A percentile compares a stretch with the other conserved stretches of the same genome.
phyloP scores from a whole-genome alignment of 2,888 invertebrate genomes.

The Galeopsomyia nigrocyanea region DNA sequence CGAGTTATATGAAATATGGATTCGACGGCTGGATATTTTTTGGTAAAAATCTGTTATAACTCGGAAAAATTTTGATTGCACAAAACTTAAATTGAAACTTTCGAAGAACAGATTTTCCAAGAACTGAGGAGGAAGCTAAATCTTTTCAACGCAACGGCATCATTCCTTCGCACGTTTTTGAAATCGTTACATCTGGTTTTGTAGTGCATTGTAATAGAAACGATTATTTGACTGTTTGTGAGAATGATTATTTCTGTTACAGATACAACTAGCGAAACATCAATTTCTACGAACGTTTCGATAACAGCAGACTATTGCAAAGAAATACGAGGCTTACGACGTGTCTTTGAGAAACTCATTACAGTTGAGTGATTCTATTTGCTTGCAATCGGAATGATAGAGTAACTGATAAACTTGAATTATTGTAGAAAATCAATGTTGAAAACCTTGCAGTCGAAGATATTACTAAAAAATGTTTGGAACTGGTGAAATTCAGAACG shows the following conservation, averaged over 20 bases:
- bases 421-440: conserved; percentile 16
- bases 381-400: not conserved
- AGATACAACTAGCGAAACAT: not conserved
- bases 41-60: conserved; percentile 54
- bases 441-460: conserved; percentile 57
- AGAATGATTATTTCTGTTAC: not conserved
- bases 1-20: conserved; percentile 60
- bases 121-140: conserved; percentile 68
- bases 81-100: not conserved
- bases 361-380: conserved; percentile 20
- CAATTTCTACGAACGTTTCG: not conserved
- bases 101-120: conserved; percentile 67
- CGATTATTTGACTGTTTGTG: not conserved
- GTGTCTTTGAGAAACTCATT: conserved; percentile 22
- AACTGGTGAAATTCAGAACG: conserved; percentile 62
- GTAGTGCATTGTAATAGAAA: not conserved
- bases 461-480: conserved; percentile 65
- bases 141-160: conserved; percentile 68
- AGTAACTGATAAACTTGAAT: not conserved
- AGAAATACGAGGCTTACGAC: conserved; percentile 27
- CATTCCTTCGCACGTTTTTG: conserved; percentile 71
- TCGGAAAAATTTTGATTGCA: not conserved
- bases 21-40: conserved; percentile 65
- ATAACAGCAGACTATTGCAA: not conserved
- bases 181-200: conserved; percentile 57